Base-by-base conservation (phyloP, 2,797 vertebrate species). In the Acropternis orthonyx region DNA sequence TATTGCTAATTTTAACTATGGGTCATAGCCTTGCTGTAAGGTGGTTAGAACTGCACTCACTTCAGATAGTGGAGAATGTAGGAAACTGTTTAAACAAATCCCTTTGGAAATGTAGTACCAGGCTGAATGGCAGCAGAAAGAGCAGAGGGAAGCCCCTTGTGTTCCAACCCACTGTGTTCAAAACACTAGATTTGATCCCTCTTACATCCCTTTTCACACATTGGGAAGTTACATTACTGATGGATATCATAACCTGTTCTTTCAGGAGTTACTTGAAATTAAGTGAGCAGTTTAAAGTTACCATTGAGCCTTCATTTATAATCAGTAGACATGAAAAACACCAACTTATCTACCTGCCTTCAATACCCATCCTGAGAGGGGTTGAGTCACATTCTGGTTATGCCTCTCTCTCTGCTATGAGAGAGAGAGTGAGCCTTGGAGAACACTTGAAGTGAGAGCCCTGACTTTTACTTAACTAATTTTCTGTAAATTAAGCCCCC, bases 391-490 rank as follows among this genome's bases (percentile, higher is more conserved):
- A 3, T 16, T 59, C 54, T 54, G 28, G 16, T 69, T 83, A 41
- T 69, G 19, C 28, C 15, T 85, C 8, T 55, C 32, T 11, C 23
- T 85, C 72, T 77, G n/a, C 20, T 87, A n/a, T n/a, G n/a, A n/a
- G n/a, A n/a, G n/a, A n/a, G 41, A 52, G 44, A 76, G 9, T 12
- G 7, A 89, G 34, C 56, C 56, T 80, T 72, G 37, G 52, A 92
- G 77, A 87, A 67, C 34, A 74, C 37, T 69, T 91, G 28, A 91
- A 92, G 52, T 52, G 37, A 89, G 58, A 89, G 13, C 6, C 43
- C 49, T 80, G 72, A 74, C 71, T 93, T 90, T 92, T 84, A 81
- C 36, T 66, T 80, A 63, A 37, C 12, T 92, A 89, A 89, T 89
- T 95, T 41, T 91, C 56, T 32, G 72, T 65, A 85, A 92, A 94